Evolutionary conservation across 2,797 vertebrate species (phyloP), one percentile per base, ranked within the genome.

Genomic region (Helarctos malayanus): DNA sequence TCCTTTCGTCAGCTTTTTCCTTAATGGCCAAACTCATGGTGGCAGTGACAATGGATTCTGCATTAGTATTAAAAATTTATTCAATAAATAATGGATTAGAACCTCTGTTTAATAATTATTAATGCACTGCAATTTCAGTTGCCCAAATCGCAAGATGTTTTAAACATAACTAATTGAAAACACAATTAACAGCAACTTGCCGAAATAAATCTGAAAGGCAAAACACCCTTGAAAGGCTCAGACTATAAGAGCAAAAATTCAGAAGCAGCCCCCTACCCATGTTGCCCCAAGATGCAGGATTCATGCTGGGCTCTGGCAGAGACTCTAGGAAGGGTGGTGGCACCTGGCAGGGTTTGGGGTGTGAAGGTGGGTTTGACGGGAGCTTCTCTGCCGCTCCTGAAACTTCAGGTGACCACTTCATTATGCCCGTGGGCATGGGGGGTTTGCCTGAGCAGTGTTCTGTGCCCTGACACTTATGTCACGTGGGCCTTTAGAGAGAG

Each of bases 11-110:
- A 98, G 98, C 98, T 94, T 91, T 98, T 97, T 97, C 91, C 73
- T 97, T 98, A 98, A 98, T 97, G 97, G 95, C 96, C 96, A 98
- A 98, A 98, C 95, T 96, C 96, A 87, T 94, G 96, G 96, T 98
- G 97, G 97, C 98, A 97, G 97, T 97, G 97, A 98, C 98, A 97
- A 98, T 98, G 97, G 97, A 97, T 98, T 98, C 97, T 96, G 97
- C 96, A 96, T 98, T 98, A 98, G 92, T 97, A 98, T 98, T 97
- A 98, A 98, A 98, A 97, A 98, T 98, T 96, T 95, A 98, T 98
- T 98, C 95, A 95, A 98, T 98, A 98, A 98, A 98, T 98, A 98
- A 98, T 98, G 97, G 97, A 98, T 98, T 95, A 98, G 97, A 98
- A 98, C 94, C 94, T 97, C 97, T 97, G 96, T 98, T 98, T 97